Evolutionary conservation across 1,140 invertebrate species (phyloP).

Genomic region (Eurosta solidaginis): DNA sequence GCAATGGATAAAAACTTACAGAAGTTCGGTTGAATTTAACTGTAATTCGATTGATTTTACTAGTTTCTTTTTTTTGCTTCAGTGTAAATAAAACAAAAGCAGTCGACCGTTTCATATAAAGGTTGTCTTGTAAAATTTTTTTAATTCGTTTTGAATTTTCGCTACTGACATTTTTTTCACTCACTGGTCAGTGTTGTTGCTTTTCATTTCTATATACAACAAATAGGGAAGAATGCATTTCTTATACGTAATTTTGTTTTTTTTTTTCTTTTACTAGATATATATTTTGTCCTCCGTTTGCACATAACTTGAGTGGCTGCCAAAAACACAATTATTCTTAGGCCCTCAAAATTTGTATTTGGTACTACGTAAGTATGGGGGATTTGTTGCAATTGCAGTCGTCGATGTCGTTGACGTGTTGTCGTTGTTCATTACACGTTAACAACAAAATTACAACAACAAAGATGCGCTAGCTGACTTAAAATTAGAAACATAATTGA

Average conservation of each 20-base stretch:
- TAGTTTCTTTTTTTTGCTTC: no score
- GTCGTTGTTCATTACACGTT: not conserved
- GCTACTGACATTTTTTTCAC: no score
- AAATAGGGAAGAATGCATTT: not conserved
- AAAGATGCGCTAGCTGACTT: not conserved
- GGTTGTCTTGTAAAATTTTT: no score
- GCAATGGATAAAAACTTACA: no score
- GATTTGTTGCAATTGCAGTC: not conserved
- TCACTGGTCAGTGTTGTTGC: no score
- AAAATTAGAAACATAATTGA: not conserved
- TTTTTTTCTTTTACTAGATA: not conserved
- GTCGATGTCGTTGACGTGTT: slow-evolving; percentile 23
- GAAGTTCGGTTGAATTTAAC: no score
- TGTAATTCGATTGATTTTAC: no score
- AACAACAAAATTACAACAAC: not conserved
- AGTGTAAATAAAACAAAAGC: no score
- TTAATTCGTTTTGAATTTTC: no score
- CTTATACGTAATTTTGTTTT: not conserved
- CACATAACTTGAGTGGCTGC: slow-evolving; percentile 23
- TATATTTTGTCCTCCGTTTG: slow-evolving; percentile 7
- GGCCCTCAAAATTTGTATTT: not conserved
- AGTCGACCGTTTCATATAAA: no score
- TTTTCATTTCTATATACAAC: no score
- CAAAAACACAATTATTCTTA: slow-evolving; percentile 32
- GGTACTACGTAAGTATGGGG: not conserved